These are phyloP conservation scores for Epizoanthus fatuus DNA, from an alignment of 92 coral and sea anemone genomes.

Conservation along the genomic window DNA sequence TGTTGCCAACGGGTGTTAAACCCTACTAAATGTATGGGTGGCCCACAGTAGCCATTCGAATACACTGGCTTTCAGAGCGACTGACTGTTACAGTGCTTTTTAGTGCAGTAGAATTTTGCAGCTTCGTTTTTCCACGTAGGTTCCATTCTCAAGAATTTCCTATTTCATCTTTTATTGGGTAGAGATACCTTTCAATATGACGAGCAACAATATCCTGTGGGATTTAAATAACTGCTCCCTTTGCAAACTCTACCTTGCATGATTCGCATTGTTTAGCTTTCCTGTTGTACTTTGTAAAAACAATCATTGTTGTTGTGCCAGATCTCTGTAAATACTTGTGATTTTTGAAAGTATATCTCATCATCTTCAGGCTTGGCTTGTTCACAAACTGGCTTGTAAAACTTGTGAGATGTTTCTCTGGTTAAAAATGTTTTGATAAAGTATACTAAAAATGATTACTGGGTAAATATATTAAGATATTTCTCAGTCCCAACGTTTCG, in stretches of 20 bases:
- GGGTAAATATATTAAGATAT: no score
- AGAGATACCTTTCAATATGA: conserved; percentile 48
- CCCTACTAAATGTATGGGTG: no score
- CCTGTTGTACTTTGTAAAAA: not conserved
- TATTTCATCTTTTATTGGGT: conserved; percentile 47
- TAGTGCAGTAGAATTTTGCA: conserved; percentile 42
- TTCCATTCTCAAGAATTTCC: conserved; percentile 33
- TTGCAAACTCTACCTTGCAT: conserved; percentile 37
- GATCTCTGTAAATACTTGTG: conserved; percentile 45
- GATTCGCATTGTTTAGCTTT: conserved; percentile 6
- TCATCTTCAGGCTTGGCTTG: conserved; percentile 30
- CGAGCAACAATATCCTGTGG: conserved; percentile 35
- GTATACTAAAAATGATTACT: no score
- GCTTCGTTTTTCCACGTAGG: conserved; percentile 62
- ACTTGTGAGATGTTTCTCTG: no score
- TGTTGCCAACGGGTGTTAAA: no score
- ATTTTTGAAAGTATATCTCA: conserved; percentile 50
- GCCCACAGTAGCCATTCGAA: no score
- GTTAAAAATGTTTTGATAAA: no score
- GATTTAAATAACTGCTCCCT: not conserved
- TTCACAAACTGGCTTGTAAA: not conserved
- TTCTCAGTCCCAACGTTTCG: no score
- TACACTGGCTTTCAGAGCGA: no score
- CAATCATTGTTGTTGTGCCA: conserved; percentile 44
- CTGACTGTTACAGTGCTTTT: conserved; percentile 4